These are phyloP conservation scores for Macropus fuliginosus DNA, from an alignment of 2,797 vertebrate genomes.

Conservation along the genomic window DNA sequence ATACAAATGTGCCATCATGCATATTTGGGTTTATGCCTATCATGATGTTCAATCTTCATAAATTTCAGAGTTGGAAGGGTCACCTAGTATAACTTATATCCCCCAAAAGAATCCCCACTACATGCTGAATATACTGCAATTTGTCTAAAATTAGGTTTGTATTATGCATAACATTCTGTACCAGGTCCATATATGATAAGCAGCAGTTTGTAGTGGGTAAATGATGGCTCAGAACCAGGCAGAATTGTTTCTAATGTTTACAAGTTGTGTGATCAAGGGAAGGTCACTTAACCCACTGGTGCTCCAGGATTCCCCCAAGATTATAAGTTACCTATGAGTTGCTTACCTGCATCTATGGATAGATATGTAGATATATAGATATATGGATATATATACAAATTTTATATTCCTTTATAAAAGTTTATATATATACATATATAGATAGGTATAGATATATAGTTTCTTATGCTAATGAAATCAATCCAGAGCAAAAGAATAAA, in stretches of 20 bases:
- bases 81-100: not conserved
- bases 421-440: too few species aligned
- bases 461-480: not conserved
- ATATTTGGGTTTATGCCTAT: not conserved
- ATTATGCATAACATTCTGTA: not conserved
- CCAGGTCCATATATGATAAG: not conserved
- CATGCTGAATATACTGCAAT: not conserved
- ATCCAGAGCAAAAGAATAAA: not conserved
- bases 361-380: too few species aligned
- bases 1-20: not conserved
- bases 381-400: too few species aligned
- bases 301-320: too few species aligned
- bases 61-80: not conserved
- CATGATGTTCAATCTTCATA: not conserved
- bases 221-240: not conserved
- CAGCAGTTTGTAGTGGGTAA: not conserved
- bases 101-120: not conserved
- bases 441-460: too few species aligned
- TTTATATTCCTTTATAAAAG: too few species aligned
- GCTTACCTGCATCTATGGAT: not conserved
- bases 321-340: not conserved
- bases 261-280: not conserved
- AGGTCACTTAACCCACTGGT: too few species aligned
- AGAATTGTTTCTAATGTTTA: not conserved
- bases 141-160: not conserved